phyloP scores from a whole-genome alignment of 35 echinoderm and acorn worm species.

The Nesometra sesokonis region DNA sequence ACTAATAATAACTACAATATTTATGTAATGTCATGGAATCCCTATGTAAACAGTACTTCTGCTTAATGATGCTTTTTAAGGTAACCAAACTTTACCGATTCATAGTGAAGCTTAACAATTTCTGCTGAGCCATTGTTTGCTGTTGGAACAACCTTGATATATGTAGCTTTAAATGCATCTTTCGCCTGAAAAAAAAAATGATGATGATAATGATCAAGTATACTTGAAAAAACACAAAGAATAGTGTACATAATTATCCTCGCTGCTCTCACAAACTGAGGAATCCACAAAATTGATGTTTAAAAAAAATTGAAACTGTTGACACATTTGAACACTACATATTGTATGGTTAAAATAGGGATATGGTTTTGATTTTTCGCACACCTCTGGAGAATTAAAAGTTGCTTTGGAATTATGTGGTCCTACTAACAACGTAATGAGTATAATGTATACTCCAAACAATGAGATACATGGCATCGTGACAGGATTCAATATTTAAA shows the following conservation, averaged over 20 bases:
- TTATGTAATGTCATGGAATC: too few relatives aligned
- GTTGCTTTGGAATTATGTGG: too few relatives aligned
- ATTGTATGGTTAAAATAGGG: neutral
- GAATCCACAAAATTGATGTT: neutral
- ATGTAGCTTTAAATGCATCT: constrained; percentile 45
- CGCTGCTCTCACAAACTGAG: too few relatives aligned
- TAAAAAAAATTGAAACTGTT: neutral
- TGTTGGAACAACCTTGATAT: constrained; percentile 93
- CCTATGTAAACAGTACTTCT: too few relatives aligned
- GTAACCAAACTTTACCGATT: constrained; percentile 84
- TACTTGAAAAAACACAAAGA: neutral
- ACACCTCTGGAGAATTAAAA: too few relatives aligned
- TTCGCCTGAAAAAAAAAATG: constrained; percentile 29
- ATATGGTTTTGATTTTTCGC: too few relatives aligned
- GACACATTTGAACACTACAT: neutral
- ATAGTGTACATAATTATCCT: neutral
- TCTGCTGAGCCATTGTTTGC: constrained; percentile 94
- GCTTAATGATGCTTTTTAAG: too few relatives aligned
- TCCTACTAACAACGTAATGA: too few relatives aligned
- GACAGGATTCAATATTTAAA: too few relatives aligned
- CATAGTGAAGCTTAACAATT: constrained; percentile 73
- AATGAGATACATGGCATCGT: too few relatives aligned
- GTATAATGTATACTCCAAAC: too few relatives aligned
- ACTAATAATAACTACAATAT: too few relatives aligned
- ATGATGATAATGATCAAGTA: neutral